A percentile compares a stretch with the other conserved stretches of the same genome.
These are phyloP conservation scores for Drosophila mayaguana DNA, from an alignment of 2,888 invertebrate species.

Conservation along the genomic window DNA sequence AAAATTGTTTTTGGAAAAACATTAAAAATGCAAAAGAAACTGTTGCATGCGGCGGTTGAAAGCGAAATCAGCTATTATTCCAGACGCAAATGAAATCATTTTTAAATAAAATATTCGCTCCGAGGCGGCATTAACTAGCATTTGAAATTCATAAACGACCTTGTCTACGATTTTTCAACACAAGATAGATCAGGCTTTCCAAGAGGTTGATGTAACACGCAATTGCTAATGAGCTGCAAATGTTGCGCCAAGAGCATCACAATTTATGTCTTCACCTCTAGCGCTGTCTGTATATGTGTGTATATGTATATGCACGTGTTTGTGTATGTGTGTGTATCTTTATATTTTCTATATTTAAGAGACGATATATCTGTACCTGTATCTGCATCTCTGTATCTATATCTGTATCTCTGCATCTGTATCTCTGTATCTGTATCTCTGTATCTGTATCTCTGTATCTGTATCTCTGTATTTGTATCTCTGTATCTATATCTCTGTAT, in stretches of 20 bases:
- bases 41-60: constrained; percentile 68
- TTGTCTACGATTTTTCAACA: constrained; percentile 57
- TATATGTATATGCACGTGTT: too few species aligned
- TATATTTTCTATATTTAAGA: too few species aligned
- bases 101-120: constrained; percentile 29
- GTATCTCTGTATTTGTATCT: background rate
- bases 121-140: constrained; percentile 36
- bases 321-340: too few species aligned
- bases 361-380: background rate
- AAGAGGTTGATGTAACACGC: constrained; percentile 64
- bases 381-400: background rate
- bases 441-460: background rate
- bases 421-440: background rate
- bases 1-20: constrained; percentile 26
- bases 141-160: constrained; percentile 70
- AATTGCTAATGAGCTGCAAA: constrained; percentile 49
- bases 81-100: constrained; percentile 44
- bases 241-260: constrained; percentile 13
- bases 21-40: constrained; percentile 45
- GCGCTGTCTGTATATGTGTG: constrained; percentile 1
- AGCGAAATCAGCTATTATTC: constrained; percentile 51
- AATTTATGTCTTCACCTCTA: constrained; percentile 5
- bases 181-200: constrained; percentile 44
- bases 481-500: background rate
- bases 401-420: background rate